These are phyloP conservation scores for Nibea coibor DNA, from an alignment of 2,113 vertebrate genomes.

Conservation along the genomic window DNA sequence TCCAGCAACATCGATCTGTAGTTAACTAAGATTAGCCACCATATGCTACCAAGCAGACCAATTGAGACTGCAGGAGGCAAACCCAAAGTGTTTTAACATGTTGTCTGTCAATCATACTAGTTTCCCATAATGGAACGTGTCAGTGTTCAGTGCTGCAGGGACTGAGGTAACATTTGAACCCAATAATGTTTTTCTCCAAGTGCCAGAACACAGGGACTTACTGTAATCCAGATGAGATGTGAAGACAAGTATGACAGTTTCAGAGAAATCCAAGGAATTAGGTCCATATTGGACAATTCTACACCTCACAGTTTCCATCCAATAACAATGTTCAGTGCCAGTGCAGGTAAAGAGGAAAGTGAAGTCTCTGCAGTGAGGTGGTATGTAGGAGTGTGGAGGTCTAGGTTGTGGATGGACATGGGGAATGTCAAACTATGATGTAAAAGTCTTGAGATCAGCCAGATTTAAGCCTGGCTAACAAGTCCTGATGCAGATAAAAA, in stretches of 20 bases:
- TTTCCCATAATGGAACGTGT: background rate
- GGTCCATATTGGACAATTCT: background rate
- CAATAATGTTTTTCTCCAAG: conserved; percentile 6
- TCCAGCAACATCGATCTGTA: background rate
- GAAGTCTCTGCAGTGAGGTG: background rate
- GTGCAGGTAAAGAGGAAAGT: background rate
- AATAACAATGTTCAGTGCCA: background rate
- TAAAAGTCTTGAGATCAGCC: too few species aligned
- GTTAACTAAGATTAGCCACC: background rate
- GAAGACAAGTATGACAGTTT: conserved; percentile 3
- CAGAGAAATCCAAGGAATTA: background rate
- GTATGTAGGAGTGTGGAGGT: too few species aligned
- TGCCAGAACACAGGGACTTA: background rate
- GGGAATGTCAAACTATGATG: too few species aligned
- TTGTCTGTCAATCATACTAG: background rate
- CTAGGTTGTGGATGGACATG: too few species aligned
- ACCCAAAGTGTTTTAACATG: too few species aligned
- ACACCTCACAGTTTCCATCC: background rate
- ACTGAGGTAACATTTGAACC: background rate
- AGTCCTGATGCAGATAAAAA: too few species aligned
- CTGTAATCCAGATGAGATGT: conserved; percentile 20
- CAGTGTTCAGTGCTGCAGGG: background rate
- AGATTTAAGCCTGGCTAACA: too few species aligned
- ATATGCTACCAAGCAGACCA: too few species aligned
- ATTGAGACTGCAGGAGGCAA: too few species aligned